Evolutionary conservation across 2,113 vertebrate species (phyloP).

Genomic region (Macquaria ambigua): DNA sequence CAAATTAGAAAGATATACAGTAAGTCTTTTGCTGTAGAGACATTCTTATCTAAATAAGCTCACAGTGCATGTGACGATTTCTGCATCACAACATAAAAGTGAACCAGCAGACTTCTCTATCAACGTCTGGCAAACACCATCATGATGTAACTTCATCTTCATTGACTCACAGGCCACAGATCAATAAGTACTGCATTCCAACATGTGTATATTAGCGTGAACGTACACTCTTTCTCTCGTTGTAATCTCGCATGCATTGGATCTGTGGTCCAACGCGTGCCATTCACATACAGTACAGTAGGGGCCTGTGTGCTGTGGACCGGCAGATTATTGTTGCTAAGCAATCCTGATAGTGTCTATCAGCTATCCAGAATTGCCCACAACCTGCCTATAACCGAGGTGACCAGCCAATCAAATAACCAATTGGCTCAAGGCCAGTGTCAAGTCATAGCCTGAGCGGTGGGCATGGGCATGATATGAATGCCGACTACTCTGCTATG

Average conservation of each 20-base stretch:
- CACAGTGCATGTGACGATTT: background rate
- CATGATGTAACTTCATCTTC: conserved; percentile 22
- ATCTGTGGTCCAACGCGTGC: background rate
- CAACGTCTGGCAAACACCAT: conserved; percentile 15
- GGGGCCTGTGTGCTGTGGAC: conserved; percentile 32
- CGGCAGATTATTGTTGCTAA: conserved; percentile 76
- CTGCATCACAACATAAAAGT: conserved; percentile 4
- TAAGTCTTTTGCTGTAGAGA: background rate
- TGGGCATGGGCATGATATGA: conserved; percentile 8
- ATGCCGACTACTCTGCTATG: conserved; percentile 25
- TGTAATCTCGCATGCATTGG: background rate
- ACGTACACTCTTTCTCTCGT: background rate
- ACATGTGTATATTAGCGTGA: conserved; percentile 20
- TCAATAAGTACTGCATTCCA: conserved; percentile 29
- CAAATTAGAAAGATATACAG: conserved; percentile 1
- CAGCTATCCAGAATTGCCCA: conserved; percentile 53
- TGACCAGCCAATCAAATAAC: conserved; percentile 72
- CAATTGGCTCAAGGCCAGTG: conserved; percentile 58
- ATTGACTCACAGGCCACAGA: conserved; percentile 30
- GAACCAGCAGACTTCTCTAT: background rate
- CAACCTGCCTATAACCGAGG: conserved; percentile 56
- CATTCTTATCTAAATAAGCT: background rate
- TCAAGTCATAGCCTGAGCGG: conserved; percentile 53
- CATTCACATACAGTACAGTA: conserved; percentile 3
- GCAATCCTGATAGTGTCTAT: conserved; percentile 72